Percentiles rank a stretch among this genome's conserved stretches.
These are phyloP conservation scores for Vanacampus margaritifer DNA, from an alignment of 2,113 vertebrate species.

Conservation along the genomic window DNA sequence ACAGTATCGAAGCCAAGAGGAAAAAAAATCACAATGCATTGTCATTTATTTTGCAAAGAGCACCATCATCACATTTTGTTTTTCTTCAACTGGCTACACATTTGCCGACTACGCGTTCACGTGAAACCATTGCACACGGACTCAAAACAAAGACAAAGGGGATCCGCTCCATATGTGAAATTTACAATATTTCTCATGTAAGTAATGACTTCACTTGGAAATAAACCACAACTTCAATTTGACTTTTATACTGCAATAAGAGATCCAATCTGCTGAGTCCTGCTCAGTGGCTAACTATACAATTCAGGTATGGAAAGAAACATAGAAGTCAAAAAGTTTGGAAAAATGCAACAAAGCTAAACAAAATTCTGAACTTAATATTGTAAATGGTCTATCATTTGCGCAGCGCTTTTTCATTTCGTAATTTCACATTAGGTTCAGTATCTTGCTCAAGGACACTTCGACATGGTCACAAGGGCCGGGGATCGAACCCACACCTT, in stretches of 20 bases:
- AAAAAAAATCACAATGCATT: conserved; percentile 85
- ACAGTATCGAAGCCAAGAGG: conserved; percentile 38
- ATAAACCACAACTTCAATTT: conserved; percentile 23
- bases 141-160: conserved; percentile 79
- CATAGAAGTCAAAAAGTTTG: not conserved
- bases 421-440: too few relatives aligned
- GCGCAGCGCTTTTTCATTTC: too few relatives aligned
- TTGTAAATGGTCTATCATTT: too few relatives aligned
- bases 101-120: conserved; percentile 83
- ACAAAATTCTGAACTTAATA: not conserved
- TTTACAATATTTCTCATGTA: conserved; percentile 78
- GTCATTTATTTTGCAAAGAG: conserved; percentile 75
- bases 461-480: too few relatives aligned
- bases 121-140: conserved; percentile 83
- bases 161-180: conserved; percentile 76
- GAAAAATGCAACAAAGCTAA: not conserved
- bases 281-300: conserved; percentile 57
- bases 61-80: conserved; percentile 87
- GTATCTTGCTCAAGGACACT: too few relatives aligned
- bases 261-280: conserved; percentile 51
- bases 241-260: not conserved
- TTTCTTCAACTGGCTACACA: conserved; percentile 80
- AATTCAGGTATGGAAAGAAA: not conserved
- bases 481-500: too few relatives aligned
- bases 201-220: conserved; percentile 60